phyloP scores from a whole-genome alignment of 1,140 invertebrate species.

The Gonioctena quinquepunctata region DNA sequence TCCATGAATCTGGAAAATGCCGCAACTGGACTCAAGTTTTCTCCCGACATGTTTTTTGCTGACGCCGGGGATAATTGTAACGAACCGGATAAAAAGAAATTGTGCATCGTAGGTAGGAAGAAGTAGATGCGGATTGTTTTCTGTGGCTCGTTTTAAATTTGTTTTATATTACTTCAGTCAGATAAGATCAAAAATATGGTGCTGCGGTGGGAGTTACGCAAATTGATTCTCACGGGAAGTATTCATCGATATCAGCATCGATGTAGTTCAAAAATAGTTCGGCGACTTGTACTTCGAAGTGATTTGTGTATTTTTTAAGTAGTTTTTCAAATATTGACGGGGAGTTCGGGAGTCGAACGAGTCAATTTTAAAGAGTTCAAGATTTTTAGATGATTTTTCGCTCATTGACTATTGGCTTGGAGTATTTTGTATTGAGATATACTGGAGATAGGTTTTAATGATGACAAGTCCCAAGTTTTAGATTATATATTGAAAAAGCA shows the following conservation, averaged over 20 bases:
- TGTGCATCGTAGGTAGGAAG: not conserved
- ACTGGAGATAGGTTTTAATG: not conserved
- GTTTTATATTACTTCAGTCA: not conserved
- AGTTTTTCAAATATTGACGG: not conserved
- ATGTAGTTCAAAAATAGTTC: not conserved
- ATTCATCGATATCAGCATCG: too few species aligned
- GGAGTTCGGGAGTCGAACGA: not conserved
- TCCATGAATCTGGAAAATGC: not conserved
- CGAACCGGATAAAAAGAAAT: not conserved
- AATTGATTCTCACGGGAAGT: too few species aligned
- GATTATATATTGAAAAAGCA: not conserved
- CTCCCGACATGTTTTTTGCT: constrained; percentile 8
- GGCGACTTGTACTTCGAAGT: not conserved
- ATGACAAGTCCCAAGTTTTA: not conserved
- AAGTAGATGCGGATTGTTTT: not conserved
- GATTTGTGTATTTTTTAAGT: too few species aligned
- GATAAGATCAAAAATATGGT: not conserved
- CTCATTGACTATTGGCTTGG: too few species aligned
- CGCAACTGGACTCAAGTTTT: not conserved
- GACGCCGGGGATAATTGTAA: not conserved
- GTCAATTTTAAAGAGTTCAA: not conserved
- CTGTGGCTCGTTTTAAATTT: not conserved
- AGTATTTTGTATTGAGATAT: too few species aligned
- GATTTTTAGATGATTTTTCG: not conserved
- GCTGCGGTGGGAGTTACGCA: too few species aligned